phyloP scores from a whole-genome alignment of 92 coral and sea anemone genomes.

The Bergia puertoricense region DNA sequence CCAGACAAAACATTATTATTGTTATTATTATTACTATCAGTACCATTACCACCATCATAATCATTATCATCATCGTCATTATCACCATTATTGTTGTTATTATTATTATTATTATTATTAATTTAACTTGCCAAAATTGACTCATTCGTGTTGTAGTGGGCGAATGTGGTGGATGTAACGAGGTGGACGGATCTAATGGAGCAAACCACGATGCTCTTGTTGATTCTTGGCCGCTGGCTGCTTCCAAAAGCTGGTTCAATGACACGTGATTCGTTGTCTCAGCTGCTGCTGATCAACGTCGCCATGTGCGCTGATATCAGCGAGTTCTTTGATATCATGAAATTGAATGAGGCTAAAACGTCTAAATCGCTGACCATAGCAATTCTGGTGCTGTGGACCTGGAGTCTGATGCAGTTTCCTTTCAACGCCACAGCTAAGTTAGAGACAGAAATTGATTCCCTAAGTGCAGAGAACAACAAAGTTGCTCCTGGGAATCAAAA shows the following conservation, averaged over 20 bases:
- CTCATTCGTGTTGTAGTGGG: not conserved
- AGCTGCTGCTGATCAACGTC: conserved; percentile 87
- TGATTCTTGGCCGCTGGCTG: conserved; percentile 96
- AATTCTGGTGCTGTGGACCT: conserved; percentile 87
- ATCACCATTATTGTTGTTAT: no score
- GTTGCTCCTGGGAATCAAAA: conserved; percentile 6
- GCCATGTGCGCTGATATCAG: conserved; percentile 98
- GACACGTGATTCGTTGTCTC: conserved; percentile 91
- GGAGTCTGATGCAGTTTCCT: conserved; percentile 95
- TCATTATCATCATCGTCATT: no score
- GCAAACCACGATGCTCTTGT: conserved; percentile 87
- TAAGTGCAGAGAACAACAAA: conserved; percentile 4
- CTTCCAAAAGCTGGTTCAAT: conserved; percentile 86
- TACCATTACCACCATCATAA: no score
- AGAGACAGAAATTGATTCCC: conserved; percentile 50
- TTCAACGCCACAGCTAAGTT: conserved; percentile 88
- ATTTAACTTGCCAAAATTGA: not conserved
- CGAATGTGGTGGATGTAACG: conserved; percentile 13
- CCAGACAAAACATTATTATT: no score
- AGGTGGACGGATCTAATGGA: conserved; percentile 88
- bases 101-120: no score
- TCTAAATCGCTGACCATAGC: conserved; percentile 71
- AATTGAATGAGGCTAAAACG: conserved; percentile 56
- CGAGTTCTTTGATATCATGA: conserved; percentile 94
- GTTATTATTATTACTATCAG: no score